These are phyloP conservation scores for Drosophila bifasciata DNA, from an alignment of 1,140 invertebrate genomes.

Conservation along the genomic window DNA sequence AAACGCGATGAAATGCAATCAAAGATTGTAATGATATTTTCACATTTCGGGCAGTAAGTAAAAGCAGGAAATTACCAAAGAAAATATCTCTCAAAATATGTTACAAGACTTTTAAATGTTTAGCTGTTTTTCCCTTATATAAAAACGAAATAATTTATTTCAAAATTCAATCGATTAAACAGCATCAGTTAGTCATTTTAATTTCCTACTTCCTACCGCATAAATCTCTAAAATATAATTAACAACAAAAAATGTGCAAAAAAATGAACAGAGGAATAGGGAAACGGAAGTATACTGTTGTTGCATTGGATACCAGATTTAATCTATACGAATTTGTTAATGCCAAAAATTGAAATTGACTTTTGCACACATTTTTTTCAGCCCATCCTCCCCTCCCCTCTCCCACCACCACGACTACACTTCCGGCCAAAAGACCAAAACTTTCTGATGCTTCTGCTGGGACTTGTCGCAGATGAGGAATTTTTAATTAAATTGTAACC, in stretches of 20 bases:
- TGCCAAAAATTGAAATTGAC: slow-evolving; percentile 31
- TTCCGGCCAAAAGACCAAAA: too few relatives aligned
- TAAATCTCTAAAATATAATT: slow-evolving; percentile 3
- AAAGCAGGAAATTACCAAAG: too few relatives aligned
- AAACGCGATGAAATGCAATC: not conserved
- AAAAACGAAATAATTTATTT: too few relatives aligned
- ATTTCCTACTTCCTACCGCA: slow-evolving; percentile 50
- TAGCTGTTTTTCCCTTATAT: too few relatives aligned
- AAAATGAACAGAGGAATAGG: not conserved
- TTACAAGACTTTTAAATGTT: too few relatives aligned
- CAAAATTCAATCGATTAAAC: too few relatives aligned
- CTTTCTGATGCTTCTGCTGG: not conserved
- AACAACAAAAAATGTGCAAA: slow-evolving; percentile 1
- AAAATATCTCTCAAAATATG: too few relatives aligned
- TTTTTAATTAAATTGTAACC: slow-evolving; percentile 53
- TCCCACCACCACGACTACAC: not conserved
- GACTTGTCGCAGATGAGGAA: slow-evolving; percentile 15
- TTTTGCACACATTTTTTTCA: slow-evolving; percentile 30
- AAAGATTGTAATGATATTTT: too few relatives aligned
- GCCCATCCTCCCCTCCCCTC: not conserved
- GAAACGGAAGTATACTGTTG: slow-evolving; percentile 10
- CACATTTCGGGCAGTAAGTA: too few relatives aligned
- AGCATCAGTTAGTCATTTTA: slow-evolving; percentile 27
- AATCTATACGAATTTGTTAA: slow-evolving; percentile 4
- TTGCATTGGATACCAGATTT: not conserved